Evolutionary conservation across 2,113 vertebrate species (phyloP), one percentile per base, ranked within the genome.

Genomic region (Psittacara wagleri): DNA sequence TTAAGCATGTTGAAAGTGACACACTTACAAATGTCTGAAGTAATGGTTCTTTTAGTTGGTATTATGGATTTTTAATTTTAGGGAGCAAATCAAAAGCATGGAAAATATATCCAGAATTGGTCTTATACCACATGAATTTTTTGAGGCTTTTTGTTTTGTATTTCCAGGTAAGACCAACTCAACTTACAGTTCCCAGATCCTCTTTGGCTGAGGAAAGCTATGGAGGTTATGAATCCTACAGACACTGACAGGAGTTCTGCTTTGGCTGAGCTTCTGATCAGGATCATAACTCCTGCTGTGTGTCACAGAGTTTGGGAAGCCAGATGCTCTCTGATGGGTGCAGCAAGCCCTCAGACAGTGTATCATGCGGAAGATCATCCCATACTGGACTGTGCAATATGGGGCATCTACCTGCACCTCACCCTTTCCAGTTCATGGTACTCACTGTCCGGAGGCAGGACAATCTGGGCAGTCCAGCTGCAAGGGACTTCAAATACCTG

Each of bases 291-390:
- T 14, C 28, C 41, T 5, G 10, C 35, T 9, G 6, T 1, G 17
- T 54, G 61, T 17, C 57, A 25, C n/a, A 23, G 81, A 28, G 17
- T 10, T 0, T 57, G 61, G 33, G 44, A 69, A 64, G 27, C 17
- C 37, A 31, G 77, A 24, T 77, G 68, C 14, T 28, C 49, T 66
- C 73, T 1, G 0, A 16, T 46, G 61, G 29, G 2, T 31, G 59
- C 46, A 72, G 59, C 27, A 19, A 8, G 10, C 33, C 59, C 64
- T 41, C 3, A 1, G 6, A 12, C 0, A 4, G 18, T 39, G 4
- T 8, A 31, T 66, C 10, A 23, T 2, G 4, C 6, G 33, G 52
- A 17, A 51, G 29, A 33, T 3, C 33, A 44, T 23, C 52, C 68
- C 54, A 13, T 3, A 10, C 22, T 83, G 39, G 46, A 68, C 48